Conservation (phyloP, 2,888 invertebrate genomes). For the Drosophila kokeensis region DNA sequence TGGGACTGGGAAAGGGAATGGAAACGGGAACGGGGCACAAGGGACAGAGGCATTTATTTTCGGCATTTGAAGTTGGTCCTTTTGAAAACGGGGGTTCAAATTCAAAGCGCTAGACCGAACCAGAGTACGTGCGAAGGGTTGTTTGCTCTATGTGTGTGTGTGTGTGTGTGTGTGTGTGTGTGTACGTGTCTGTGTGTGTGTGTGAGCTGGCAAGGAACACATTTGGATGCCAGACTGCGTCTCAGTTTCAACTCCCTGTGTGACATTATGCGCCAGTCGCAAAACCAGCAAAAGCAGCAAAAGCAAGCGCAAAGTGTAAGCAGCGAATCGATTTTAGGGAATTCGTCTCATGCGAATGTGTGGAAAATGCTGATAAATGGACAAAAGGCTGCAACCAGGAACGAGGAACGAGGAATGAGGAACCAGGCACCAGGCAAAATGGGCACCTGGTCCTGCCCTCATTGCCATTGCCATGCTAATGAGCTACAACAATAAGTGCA, state of each 20-base stretch:
- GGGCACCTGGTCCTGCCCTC: constrained; percentile 17
- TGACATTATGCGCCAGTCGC: constrained; percentile 71
- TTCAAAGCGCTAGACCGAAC: constrained; percentile 79
- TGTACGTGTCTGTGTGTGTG: constrained; percentile 20
- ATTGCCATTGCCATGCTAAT: constrained; percentile 64
- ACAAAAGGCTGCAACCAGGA: constrained; percentile 24
- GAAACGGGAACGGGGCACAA: constrained; percentile 51
- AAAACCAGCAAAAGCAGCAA: constrained; percentile 48
- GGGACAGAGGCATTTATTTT: constrained; percentile 75
- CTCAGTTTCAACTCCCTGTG: constrained; percentile 71
- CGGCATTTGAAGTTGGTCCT: constrained; percentile 82
- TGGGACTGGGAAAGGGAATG: constrained; percentile 1
- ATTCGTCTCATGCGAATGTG: constrained; percentile 82
- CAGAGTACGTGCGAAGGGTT: constrained; percentile 74
- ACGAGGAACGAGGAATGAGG: constrained; percentile 1
- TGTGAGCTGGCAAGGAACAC: constrained; percentile 58
- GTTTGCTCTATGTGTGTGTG: constrained; percentile 43
- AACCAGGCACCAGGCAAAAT: not conserved
- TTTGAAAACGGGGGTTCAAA: constrained; percentile 79
- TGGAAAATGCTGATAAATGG: constrained; percentile 82
- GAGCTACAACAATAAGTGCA: constrained; percentile 39
- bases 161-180: constrained; percentile 17
- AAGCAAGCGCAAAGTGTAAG: constrained; percentile 54
- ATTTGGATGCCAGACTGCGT: constrained; percentile 79
- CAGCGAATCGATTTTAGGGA: constrained; percentile 79